Evolutionary conservation across 1,140 invertebrate species (phyloP), one percentile per base, ranked within the genome.

Genomic region (Trachymyrmex septentrionalis): DNA sequence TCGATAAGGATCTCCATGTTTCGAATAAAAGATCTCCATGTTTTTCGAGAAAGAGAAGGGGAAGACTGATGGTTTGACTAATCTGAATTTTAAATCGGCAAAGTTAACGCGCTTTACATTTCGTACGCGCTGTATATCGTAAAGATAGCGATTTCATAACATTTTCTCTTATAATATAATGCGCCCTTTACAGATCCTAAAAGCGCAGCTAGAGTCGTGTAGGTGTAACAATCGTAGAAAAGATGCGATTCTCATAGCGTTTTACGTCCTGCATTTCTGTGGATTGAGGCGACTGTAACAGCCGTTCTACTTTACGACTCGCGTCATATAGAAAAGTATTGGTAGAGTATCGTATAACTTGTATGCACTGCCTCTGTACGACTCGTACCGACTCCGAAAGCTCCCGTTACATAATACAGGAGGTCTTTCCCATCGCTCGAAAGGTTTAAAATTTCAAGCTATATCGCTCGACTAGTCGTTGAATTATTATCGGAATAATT

Each of bases 251-350:
- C 78, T 81, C 34, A n/a, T 55, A 19, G 34, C 30, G 19, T 71
- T 57, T 72, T 63, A 82, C 50, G 66, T 44, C 6, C 67, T 21
- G 34, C 67, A 57, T 72, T 82, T 72, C 34, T 30, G 19, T 55
- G 72, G 30, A 82, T 72, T 82, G 78, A 82, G 44, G 48, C 78
- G 34, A 59, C 27, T 21, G 44, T 53, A 72, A 72, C 50, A 82
- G 53, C 19, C 66, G 53, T 82, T 82, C 50, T 30, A 59, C 10
- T 82, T 82, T 82, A 82, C 50, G 78, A 57, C 5, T 53, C 48
- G 16, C 16, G 64, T 71, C 66, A 24, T 38, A 59, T 19, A 71
- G 48, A 21, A 71, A 57, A 57, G 44, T 63, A 77, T 77, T 30
- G 30, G 53, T 12, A n/a, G 38, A 44, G 76, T 50, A 27, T 66